Evolutionary conservation across 2,888 invertebrate genomes (phyloP), one percentile per base, ranked within the genome.

Genomic region (Camptogramma bilineatum): DNA sequence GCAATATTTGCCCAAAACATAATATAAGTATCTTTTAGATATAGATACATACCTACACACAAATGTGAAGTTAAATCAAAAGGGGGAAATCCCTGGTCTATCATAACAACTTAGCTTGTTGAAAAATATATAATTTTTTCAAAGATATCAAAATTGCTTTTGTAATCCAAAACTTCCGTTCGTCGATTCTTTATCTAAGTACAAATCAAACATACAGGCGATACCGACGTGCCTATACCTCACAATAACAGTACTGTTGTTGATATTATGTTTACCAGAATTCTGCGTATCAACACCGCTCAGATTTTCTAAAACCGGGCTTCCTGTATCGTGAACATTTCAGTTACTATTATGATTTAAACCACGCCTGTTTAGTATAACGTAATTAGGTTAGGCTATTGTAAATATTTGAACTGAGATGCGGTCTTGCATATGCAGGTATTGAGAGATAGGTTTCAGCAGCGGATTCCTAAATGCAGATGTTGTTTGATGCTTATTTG

Each of bases 321-420:
- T 62, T 62, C 66, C 62, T 66, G 66, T 65, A n/a, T 17, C 21
- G 24, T 56, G 46, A 31, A 18, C 60, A 42, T 57, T 46, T 48
- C 58, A 39, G 57, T 61, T 54, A 17, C 62, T 66, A 62, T 62
- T 66, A 66, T 66, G 66, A 58, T 62, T 66, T 16, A 55, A 52
- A 52, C 39, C 66, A 66, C 66, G 66, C 28, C 46, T 61, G 62
- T 31, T 62, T 53, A 2, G 46, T 63, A 28, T 52, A 53, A 52
- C 39, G 55, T 42, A 54, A 51, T 57, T 42, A 48, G 58, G 47
- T 52, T 59, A 46, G 47, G 31, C 19, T 62, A 18, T 53, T 66
- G 62, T 66, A 62, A 62, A 66, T 61, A 62, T 66, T 58, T 62
- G 34, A 52, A 59, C 24, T 19, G 10, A 10, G 48, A 59, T 52